Conservation (phyloP, 92 coral and sea anemone genomes). For the Siderastrea siderea region DNA sequence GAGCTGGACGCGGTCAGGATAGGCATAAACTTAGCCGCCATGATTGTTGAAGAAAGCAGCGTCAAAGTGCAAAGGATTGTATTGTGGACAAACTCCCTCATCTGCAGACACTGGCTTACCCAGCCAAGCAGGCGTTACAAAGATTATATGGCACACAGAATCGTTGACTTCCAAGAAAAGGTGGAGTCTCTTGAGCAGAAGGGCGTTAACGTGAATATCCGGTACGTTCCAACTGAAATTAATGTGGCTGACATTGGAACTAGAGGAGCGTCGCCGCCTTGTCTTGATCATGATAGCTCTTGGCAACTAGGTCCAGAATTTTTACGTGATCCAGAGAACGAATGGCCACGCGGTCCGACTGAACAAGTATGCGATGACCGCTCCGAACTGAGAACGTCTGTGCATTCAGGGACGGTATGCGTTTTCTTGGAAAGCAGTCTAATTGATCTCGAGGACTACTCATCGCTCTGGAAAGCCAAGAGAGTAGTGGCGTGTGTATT, state of each 20-base stretch:
- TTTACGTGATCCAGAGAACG: neutral
- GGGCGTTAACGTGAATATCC: neutral
- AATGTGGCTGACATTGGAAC: neutral
- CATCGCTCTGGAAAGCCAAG: neutral
- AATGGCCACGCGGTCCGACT: neutral
- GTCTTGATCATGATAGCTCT: neutral
- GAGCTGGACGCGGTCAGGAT: neutral
- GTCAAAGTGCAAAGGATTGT: slow-evolving; percentile 1
- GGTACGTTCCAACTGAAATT: neutral
- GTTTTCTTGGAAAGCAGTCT: neutral
- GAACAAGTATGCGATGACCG: neutral
- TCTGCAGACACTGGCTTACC: neutral
- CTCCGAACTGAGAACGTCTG: neutral
- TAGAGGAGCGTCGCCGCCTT: neutral
- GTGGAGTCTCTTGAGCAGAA: slow-evolving; percentile 2
- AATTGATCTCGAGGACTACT: neutral
- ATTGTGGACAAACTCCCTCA: slow-evolving; percentile 51
- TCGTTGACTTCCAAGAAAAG: slow-evolving; percentile 30
- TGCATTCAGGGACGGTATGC: neutral
- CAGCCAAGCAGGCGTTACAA: neutral
- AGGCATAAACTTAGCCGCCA: neutral
- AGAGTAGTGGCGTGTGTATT: neutral
- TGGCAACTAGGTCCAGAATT: neutral
- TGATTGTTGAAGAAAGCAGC: no score
- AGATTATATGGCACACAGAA: slow-evolving; percentile 44